Conservation (phyloP, 92 coral and sea anemone species). For the Paramuricea clavata region DNA sequence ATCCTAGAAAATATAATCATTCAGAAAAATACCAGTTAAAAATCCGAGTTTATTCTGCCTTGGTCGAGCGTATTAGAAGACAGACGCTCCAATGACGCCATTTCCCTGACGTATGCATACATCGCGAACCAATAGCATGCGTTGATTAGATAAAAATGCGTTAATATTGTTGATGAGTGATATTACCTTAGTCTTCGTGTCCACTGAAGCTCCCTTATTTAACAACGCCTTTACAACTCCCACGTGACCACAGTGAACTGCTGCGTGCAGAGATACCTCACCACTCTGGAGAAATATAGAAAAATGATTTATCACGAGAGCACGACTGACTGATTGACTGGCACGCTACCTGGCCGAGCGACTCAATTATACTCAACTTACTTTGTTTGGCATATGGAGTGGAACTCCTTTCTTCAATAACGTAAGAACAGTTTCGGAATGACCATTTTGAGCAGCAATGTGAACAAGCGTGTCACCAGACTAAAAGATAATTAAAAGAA, state of each 20-base stretch:
- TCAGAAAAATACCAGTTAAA: neutral
- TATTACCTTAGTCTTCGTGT: conserved; percentile 91
- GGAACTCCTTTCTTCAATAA: conserved; percentile 97
- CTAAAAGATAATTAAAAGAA: conserved; percentile 24
- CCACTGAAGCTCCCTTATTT: conserved; percentile 92
- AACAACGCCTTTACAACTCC: conserved; percentile 91
- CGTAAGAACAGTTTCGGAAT: conserved; percentile 91
- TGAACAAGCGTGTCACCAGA: conserved; percentile 96
- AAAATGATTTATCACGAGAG: neutral
- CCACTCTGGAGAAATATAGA: conserved; percentile 74
- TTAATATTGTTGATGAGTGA: neutral
- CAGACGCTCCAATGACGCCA: too few relatives aligned
- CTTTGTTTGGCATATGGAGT: conserved; percentile 99
- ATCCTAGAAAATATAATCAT: conserved; percentile 62
- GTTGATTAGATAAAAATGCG: too few relatives aligned
- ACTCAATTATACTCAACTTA: conserved; percentile 15
- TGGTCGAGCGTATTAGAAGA: neutral
- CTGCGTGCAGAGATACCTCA: conserved; percentile 97
- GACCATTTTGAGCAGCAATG: conserved; percentile 94
- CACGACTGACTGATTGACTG: neutral
- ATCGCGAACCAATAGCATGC: too few relatives aligned
- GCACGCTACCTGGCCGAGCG: too few relatives aligned
- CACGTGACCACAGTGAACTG: conserved; percentile 95
- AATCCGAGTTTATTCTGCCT: neutral
- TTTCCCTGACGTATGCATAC: too few relatives aligned